Base-by-base conservation (phyloP, 2,797 vertebrate genomes). In the Semaprochilodus insignis region DNA sequence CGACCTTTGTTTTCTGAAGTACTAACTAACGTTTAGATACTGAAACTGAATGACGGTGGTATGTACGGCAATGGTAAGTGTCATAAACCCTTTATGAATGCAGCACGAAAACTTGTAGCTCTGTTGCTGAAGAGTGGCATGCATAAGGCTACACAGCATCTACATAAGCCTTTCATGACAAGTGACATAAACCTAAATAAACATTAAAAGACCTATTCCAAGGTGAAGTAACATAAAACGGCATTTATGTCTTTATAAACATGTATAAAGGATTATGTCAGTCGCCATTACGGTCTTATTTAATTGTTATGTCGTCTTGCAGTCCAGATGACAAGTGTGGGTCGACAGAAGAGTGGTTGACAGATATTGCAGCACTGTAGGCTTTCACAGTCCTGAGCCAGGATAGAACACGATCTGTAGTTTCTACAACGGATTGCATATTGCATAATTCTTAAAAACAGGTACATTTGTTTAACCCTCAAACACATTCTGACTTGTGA, bases 11-110 rank as follows among this genome's bases (percentile, higher is more conserved):
- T 63, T 80, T 66, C 27, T 66, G 5, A 55, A 40, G 5, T 55
- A 69, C 36, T 63, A 55, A 75, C 51, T 44, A 52, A 23, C 63
- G 75, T 88, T 83, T 86, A 90, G 92, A 91, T 89, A 25, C 70
- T 72, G 88, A 90, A 89, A 93, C 87, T 87, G 91, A 93, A 90
- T 77, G 88, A 73, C 84, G 87, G 67, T 83, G 81, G 23, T 52
- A 25, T 23, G 21, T 1, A 74, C 25, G 34, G 25, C 25, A 31
- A 55, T 75, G 82, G 48, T n/a, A 74, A 6, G 74, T 83, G 88
- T 90, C 72, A 89, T 91, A 89, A 89, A 83, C 81, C 74, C 88
- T 89, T 86, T 74, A 91, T 36, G 36, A 74, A 59, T 59, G 52
- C 52, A 57, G 27, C 72, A 48, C 10, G 8, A 6, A 44, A 44